Conservation (phyloP, 2,113 vertebrate species). For the Carettochelys insculpta region DNA sequence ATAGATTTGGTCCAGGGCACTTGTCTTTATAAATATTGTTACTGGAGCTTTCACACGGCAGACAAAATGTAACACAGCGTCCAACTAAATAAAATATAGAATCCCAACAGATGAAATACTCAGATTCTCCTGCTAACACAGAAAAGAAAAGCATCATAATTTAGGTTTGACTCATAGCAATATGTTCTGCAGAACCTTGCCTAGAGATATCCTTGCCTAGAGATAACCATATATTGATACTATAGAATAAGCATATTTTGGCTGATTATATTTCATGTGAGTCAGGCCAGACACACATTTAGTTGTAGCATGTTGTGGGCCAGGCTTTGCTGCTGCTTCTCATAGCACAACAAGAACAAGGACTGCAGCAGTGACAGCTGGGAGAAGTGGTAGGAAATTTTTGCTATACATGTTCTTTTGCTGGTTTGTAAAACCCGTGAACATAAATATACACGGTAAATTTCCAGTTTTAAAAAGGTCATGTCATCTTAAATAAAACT, state of each 20-base stretch:
- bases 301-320: background rate
- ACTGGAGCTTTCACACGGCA: conserved; percentile 23
- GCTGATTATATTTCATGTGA: background rate
- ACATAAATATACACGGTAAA: background rate
- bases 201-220: background rate
- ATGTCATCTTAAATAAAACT: background rate
- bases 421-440: background rate
- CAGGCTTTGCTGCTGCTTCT: background rate
- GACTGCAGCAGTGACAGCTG: background rate
- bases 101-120: conserved; percentile 9
- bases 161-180: background rate
- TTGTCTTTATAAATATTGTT: conserved; percentile 36
- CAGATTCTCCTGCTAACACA: conserved; percentile 2
- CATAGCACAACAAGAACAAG: background rate
- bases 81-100: conserved; percentile 47
- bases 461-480: background rate
- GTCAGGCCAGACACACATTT: background rate
- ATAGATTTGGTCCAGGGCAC: conserved; percentile 29
- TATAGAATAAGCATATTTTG: background rate
- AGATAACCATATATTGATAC: background rate
- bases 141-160: background rate
- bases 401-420: background rate
- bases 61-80: background rate
- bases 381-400: background rate
- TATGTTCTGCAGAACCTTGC: background rate